phyloP scores from a whole-genome alignment of 2,113 vertebrate genomes.

The Dascyllus trimaculatus region DNA sequence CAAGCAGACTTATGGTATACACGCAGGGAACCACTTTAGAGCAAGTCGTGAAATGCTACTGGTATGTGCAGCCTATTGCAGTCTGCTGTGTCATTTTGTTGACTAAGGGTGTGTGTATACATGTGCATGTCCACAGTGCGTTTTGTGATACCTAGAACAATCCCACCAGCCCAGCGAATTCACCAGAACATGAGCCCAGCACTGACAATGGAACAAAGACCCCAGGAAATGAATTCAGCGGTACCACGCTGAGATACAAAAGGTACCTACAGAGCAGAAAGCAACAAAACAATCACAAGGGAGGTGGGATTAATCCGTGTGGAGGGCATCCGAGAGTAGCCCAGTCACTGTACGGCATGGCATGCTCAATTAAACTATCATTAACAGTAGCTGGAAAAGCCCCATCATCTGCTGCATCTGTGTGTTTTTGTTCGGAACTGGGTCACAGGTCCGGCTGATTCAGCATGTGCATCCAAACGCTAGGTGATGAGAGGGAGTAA shows the following conservation, averaged over 20 bases:
- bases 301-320: constrained; percentile 65
- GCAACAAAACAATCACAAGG: constrained; percentile 67
- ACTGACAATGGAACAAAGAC: constrained; percentile 73
- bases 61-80: not conserved
- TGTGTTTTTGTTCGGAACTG: constrained; percentile 55
- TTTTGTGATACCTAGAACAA: constrained; percentile 62
- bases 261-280: constrained; percentile 55
- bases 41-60: constrained; percentile 14
- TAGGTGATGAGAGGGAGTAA: constrained; percentile 35
- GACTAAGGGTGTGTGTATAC: constrained; percentile 20
- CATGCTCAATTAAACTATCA: constrained; percentile 60
- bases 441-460: constrained; percentile 53
- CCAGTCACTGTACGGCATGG: constrained; percentile 23
- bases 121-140: constrained; percentile 11
- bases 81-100: constrained; percentile 48
- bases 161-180: constrained; percentile 55
- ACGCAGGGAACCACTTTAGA: not conserved
- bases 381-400: constrained; percentile 58
- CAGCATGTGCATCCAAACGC: constrained; percentile 22
- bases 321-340: constrained; percentile 47
- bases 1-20: not conserved
- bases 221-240: constrained; percentile 64
- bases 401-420: constrained; percentile 38
- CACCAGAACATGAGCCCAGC: constrained; percentile 59
- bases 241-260: constrained; percentile 60